Evolutionary conservation across 2,888 invertebrate species (phyloP).

Genomic region (Meteorus cinctellus): DNA sequence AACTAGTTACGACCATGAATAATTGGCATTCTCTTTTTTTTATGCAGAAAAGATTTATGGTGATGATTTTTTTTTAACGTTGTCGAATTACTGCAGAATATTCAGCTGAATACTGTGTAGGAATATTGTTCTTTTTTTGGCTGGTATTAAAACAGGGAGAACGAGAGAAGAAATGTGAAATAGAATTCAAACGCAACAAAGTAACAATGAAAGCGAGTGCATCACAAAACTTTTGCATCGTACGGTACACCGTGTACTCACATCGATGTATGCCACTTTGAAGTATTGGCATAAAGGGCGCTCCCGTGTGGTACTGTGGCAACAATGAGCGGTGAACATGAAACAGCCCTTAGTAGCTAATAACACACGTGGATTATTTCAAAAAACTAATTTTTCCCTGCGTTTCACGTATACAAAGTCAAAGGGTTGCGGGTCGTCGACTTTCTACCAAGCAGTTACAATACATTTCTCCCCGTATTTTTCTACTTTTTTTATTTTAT

Average conservation of each 20-base stretch:
- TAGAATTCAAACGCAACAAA: neutral
- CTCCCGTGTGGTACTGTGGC: conserved; percentile 62
- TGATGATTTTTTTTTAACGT: neutral
- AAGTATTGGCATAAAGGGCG: conserved; percentile 69
- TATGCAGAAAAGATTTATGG: neutral
- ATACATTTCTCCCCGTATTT: conserved; percentile 10
- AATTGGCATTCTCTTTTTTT: neutral
- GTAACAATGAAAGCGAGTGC: conserved; percentile 1
- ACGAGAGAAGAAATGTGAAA: neutral
- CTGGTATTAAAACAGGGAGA: neutral
- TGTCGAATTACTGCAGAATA: neutral
- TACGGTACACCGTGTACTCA: conserved; percentile 50
- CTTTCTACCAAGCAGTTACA: conserved; percentile 43
- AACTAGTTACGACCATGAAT: neutral
- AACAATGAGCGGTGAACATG: conserved; percentile 71
- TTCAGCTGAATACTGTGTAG: neutral
- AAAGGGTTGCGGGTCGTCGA: conserved; percentile 60
- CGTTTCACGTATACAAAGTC: conserved; percentile 62
- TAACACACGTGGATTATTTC: conserved; percentile 72
- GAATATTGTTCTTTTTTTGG: neutral
- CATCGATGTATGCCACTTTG: conserved; percentile 64
- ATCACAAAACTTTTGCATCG: conserved; percentile 54
- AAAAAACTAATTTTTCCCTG: conserved; percentile 70
- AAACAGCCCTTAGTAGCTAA: conserved; percentile 72
- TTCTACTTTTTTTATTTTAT: neutral